phyloP scores from a whole-genome alignment of 2,888 invertebrate species.

The Amblyjoppa proteus region DNA sequence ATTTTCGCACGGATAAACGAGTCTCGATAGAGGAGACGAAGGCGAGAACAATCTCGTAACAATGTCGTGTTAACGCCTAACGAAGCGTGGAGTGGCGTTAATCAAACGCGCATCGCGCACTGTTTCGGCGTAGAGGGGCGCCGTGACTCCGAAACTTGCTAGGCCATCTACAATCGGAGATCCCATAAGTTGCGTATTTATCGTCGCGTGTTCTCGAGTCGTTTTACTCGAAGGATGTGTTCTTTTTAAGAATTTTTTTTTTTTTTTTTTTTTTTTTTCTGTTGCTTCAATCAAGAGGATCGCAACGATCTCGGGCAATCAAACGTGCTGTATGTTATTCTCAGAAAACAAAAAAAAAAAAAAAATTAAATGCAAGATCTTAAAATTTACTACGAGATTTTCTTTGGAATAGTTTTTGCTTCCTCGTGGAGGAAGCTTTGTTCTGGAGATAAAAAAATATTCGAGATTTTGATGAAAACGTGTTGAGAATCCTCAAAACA shows the following conservation, averaged over 20 bases:
- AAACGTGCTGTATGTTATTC: too few species aligned
- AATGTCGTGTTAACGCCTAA: conserved; percentile 6
- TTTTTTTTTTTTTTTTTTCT: background rate
- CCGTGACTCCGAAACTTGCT: background rate
- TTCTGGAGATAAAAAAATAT: too few species aligned
- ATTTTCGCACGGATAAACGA: background rate
- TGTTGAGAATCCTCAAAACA: too few species aligned
- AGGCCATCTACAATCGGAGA: conserved; percentile 4
- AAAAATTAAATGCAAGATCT: too few species aligned
- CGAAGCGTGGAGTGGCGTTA: conserved; percentile 24
- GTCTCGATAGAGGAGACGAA: background rate
- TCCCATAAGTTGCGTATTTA: conserved; percentile 6
- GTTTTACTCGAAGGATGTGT: background rate
- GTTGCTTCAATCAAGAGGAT: too few species aligned
- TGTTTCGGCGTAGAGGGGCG: conserved; percentile 11
- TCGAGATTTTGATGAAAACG: too few species aligned
- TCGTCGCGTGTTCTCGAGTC: background rate
- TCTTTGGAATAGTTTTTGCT: too few species aligned
- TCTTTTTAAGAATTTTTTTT: background rate
- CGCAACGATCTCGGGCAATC: too few species aligned
- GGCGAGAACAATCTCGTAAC: conserved; percentile 7
- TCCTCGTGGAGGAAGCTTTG: too few species aligned
- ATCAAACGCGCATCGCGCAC: conserved; percentile 23
- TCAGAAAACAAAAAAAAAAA: too few species aligned
- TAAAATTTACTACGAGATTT: too few species aligned